Conservation (phyloP, 1,140 invertebrate species). For the Colletes gigas region DNA sequence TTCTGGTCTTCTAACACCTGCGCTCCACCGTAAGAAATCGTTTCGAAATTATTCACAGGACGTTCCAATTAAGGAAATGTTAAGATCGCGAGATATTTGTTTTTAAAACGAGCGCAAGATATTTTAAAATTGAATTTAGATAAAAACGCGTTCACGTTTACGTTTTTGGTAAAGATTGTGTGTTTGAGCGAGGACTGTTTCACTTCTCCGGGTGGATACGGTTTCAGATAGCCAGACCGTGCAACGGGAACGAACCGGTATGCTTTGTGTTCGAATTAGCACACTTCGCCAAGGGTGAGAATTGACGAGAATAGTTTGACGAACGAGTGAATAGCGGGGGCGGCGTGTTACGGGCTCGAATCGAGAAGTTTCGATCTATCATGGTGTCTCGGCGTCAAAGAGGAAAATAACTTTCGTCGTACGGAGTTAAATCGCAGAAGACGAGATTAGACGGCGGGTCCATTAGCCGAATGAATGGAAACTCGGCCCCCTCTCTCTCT, state of each 20-base stretch:
- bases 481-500: background rate
- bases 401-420: conserved; percentile 18
- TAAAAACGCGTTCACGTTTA: too few species aligned
- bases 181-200: too few species aligned
- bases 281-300: background rate
- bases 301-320: conserved; percentile 29
- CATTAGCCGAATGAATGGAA: conserved; percentile 53
- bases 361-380: background rate
- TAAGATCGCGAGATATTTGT: too few species aligned
- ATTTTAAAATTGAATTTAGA: too few species aligned
- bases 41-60: too few species aligned
- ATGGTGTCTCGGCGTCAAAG: background rate
- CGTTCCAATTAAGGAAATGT: too few species aligned
- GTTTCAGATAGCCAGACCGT: background rate
- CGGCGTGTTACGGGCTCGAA: background rate
- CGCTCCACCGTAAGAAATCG: too few species aligned
- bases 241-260: background rate
- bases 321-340: background rate
- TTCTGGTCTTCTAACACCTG: too few species aligned
- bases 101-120: too few species aligned
- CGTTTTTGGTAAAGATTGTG: too few species aligned
- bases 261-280: background rate
- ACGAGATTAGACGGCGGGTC: conserved; percentile 40
- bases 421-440: conserved; percentile 23
- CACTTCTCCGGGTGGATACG: background rate